phyloP scores from a whole-genome alignment of 2,797 vertebrate species.

The Aplochiton taeniatus region DNA sequence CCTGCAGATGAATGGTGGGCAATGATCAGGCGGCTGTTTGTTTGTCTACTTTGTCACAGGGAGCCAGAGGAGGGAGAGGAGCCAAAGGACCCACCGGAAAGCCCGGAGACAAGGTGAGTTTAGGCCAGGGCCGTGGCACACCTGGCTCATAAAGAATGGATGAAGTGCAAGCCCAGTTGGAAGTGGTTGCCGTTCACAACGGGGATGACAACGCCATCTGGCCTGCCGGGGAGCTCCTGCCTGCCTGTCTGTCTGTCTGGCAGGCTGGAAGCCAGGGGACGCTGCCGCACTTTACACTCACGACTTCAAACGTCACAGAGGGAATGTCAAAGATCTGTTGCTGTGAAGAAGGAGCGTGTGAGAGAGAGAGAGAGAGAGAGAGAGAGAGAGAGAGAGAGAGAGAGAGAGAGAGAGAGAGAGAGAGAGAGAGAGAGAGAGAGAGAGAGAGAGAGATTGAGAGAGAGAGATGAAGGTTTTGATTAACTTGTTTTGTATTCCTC shows the following conservation, averaged over 20 bases:
- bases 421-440: no score
- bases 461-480: constrained; percentile 19
- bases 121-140: neutral
- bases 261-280: constrained; percentile 15
- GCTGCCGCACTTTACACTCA: constrained; percentile 44
- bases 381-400: no score
- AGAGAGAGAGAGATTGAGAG: no score
- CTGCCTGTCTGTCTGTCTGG: constrained; percentile 35
- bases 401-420: no score
- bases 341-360: constrained; percentile 23
- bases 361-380: no score
- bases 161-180: constrained; percentile 34
- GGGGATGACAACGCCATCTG: constrained; percentile 60
- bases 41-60: constrained; percentile 68
- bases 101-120: constrained; percentile 85
- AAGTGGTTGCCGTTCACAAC: constrained; percentile 39
- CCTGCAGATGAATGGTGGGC: neutral
- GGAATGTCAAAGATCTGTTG: constrained; percentile 45
- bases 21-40: constrained; percentile 54
- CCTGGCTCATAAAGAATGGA: constrained; percentile 54
- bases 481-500: constrained; percentile 12
- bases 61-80: constrained; percentile 84
- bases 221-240: constrained; percentile 35
- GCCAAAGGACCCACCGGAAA: constrained; percentile 86
- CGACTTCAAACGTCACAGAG: constrained; percentile 48